These are phyloP conservation scores for Anabacerthia variegaticeps DNA, from an alignment of 2,797 vertebrate genomes.

Conservation along the genomic window DNA sequence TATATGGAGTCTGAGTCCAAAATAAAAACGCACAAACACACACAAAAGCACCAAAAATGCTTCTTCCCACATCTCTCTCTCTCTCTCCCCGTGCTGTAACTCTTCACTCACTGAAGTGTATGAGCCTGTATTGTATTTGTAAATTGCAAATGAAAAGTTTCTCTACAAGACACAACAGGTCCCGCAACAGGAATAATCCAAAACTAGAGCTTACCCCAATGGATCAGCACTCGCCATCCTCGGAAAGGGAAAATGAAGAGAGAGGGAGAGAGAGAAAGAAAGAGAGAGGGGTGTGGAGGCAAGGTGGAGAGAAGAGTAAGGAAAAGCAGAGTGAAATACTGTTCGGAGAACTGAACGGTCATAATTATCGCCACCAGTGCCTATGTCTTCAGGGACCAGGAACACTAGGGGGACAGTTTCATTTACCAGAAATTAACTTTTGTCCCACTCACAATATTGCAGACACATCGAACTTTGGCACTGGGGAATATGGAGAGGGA, in stretches of 20 bases:
- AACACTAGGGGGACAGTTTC: slow-evolving; percentile 62
- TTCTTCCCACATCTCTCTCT: slow-evolving; percentile 62
- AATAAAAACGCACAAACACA: slow-evolving; percentile 4
- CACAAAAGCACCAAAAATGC: slow-evolving; percentile 41
- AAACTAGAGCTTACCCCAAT: slow-evolving; percentile 64
- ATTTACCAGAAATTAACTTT: slow-evolving; percentile 44
- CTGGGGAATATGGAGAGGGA: slow-evolving; percentile 11
- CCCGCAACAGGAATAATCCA: slow-evolving; percentile 65
- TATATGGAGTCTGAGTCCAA: slow-evolving; percentile 22
- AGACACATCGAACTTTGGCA: slow-evolving; percentile 22
- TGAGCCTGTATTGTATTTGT: neutral
- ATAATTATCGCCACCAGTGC: slow-evolving; percentile 40
- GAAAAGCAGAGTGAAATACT: slow-evolving; percentile 75
- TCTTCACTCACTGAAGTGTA: neutral
- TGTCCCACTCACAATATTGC: slow-evolving; percentile 3
- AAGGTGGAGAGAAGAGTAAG: slow-evolving; percentile 74
- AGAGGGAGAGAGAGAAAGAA: slow-evolving; percentile 47
- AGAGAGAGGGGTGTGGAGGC: slow-evolving; percentile 54
- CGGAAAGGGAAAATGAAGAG: slow-evolving; percentile 47
- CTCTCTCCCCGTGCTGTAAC: slow-evolving; percentile 23
- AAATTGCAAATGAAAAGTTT: slow-evolving; percentile 23
- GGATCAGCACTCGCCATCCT: slow-evolving; percentile 69
- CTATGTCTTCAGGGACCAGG: slow-evolving; percentile 55
- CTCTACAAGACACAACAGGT: slow-evolving; percentile 54
- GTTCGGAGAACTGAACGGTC: slow-evolving; percentile 52